phyloP scores from a whole-genome alignment of 2,113 vertebrate genomes.

The Chloebia gouldiae region DNA sequence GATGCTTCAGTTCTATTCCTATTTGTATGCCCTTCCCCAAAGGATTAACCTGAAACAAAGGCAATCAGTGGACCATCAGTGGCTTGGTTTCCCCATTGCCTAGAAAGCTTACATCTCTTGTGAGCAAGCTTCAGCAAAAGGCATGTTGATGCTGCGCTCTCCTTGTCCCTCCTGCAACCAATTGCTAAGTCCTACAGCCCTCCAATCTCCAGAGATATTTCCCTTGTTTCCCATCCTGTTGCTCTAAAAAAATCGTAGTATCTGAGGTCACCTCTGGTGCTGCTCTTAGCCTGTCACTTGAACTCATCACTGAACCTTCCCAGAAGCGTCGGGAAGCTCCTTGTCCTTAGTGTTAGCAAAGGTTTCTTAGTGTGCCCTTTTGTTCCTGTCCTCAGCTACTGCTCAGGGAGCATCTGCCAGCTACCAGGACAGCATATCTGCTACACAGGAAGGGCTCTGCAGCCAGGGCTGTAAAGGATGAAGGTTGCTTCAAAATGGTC shows the following conservation, averaged over 20 bases:
- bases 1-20: background rate
- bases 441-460: background rate
- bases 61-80: too few relatives aligned
- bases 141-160: rapidly evolving
- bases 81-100: background rate
- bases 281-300: background rate
- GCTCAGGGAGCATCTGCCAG: background rate
- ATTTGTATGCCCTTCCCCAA: background rate
- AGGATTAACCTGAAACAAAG: background rate
- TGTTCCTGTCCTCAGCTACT: background rate
- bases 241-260: background rate
- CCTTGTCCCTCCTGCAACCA: background rate
- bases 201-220: background rate
- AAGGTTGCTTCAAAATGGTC: background rate
- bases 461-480: background rate
- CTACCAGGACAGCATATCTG: background rate
- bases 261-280: background rate
- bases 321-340: background rate
- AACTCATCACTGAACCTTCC: background rate
- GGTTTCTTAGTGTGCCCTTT: background rate
- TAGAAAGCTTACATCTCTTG: background rate
- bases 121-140: background rate
- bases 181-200: background rate
- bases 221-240: background rate
- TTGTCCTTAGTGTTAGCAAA: background rate